Percentiles rank a stretch among this genome's conserved stretches.
Evolutionary conservation across 1,140 invertebrate species (phyloP).

Genomic region (Temnothorax nylanderi): DNA sequence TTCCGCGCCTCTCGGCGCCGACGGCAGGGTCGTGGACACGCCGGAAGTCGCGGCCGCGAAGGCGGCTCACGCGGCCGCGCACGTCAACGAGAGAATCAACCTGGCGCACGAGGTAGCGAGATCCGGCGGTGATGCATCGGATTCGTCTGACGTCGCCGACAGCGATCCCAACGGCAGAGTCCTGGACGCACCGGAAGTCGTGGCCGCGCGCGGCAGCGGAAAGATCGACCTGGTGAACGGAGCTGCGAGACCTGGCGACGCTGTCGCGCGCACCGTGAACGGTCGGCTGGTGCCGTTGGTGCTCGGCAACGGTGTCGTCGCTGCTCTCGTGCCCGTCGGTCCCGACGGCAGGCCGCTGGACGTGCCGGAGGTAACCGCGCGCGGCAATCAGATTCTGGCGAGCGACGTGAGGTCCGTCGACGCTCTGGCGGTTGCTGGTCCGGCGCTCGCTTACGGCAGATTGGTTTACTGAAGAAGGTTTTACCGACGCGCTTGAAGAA

Average conservation of each 20-base stretch:
- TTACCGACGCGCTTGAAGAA: not conserved
- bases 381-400: conserved; percentile 80
- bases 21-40: conserved; percentile 78
- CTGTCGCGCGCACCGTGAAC: conserved; percentile 21
- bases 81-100: conserved; percentile 85
- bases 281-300: conserved; percentile 31
- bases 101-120: conserved; percentile 75
- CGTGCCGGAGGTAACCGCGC: conserved; percentile 80
- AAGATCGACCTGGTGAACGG: conserved; percentile 77
- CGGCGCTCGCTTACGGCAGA: conserved; percentile 58
- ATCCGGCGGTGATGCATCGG: conserved; percentile 49
- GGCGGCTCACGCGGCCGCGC: conserved; percentile 86
- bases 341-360: conserved; percentile 74
- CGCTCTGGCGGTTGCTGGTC: conserved; percentile 63
- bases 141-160: conserved; percentile 61
- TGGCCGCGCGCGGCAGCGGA: conserved; percentile 85
- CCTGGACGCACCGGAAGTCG: conserved; percentile 77
- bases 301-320: conserved; percentile 36
- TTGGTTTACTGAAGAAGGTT: conserved; percentile 46
- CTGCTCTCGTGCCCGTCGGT: conserved; percentile 63
- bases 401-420: conserved; percentile 76
- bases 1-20: conserved; percentile 58
- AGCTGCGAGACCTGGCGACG: conserved; percentile 76
- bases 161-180: conserved; percentile 69
- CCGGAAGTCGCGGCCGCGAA: conserved; percentile 85